Conservation (phyloP, 2,113 vertebrate genomes). For the Atlantisia rogersi region DNA sequence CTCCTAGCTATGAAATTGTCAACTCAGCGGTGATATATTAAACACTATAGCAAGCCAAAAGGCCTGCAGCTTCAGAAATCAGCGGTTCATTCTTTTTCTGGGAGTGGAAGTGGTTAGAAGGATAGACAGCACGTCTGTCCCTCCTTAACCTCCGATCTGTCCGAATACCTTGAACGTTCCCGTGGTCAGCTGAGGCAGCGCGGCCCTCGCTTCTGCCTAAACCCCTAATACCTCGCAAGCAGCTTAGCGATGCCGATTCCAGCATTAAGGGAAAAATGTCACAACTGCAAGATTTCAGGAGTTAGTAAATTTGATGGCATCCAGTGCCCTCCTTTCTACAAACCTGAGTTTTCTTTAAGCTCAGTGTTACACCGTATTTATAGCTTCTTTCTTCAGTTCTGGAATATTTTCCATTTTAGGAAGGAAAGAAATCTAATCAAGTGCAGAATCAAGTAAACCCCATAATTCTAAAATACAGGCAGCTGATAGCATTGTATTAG, state of each 20-base stretch:
- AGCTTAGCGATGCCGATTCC: not conserved
- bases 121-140: not conserved
- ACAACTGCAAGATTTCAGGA: not conserved
- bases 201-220: not conserved
- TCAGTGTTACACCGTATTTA: not conserved
- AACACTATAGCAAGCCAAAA: not conserved
- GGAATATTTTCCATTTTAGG: constrained; percentile 21
- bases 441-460: not conserved
- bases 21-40: not conserved
- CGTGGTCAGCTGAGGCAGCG: not conserved
- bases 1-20: not conserved
- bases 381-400: not conserved
- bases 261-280: not conserved
- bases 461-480: constrained; percentile 14
- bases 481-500: constrained; percentile 22
- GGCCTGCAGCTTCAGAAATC: not conserved
- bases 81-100: not conserved
- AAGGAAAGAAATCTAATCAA: constrained; percentile 2
- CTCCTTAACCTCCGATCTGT: not conserved
- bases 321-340: not conserved
- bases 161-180: not conserved
- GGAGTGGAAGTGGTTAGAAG: not conserved
- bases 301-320: not conserved
- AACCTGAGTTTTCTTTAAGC: not conserved
- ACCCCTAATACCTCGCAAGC: not conserved